A percentile compares a stretch with the other conserved stretches of the same genome.
Conservation (phyloP, 1,140 invertebrate species). For the Chlorops oryzae region DNA sequence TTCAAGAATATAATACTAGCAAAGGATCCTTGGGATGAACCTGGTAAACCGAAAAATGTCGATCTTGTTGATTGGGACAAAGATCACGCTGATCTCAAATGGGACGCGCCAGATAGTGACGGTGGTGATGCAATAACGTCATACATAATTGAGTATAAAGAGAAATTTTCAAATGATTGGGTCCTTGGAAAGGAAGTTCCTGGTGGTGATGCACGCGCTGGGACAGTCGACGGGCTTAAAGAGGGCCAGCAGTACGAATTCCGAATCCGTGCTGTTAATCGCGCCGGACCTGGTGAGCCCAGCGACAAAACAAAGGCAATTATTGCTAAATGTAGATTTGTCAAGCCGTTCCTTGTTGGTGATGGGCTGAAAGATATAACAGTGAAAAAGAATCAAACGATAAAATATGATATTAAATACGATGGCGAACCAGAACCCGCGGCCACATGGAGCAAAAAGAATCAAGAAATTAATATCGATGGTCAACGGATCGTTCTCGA, state of each 20-base stretch:
- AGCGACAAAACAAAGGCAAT: constrained; percentile 92
- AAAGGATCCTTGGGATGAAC: constrained; percentile 98
- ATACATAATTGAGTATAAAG: constrained; percentile 90
- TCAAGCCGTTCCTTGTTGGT: constrained; percentile 88
- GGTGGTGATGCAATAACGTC: constrained; percentile 91
- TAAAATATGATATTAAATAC: constrained; percentile 84
- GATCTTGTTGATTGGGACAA: constrained; percentile 95
- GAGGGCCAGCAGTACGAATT: constrained; percentile 96
- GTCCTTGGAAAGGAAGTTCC: constrained; percentile 70
- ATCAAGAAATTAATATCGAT: constrained; percentile 68
- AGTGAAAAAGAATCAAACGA: constrained; percentile 89
- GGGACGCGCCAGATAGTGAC: constrained; percentile 82
- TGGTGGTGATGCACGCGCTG: constrained; percentile 67
- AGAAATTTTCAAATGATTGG: constrained; percentile 89
- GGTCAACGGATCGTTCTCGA: constrained; percentile 73
- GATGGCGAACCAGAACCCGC: constrained; percentile 91
- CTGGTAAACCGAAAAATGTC: constrained; percentile 82
- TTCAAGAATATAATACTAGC: constrained; percentile 83
- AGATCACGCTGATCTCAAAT: constrained; percentile 89
- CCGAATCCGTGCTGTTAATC: constrained; percentile 90
- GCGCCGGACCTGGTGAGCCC: constrained; percentile 89
- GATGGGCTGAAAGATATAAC: constrained; percentile 79
- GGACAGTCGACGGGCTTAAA: constrained; percentile 82
- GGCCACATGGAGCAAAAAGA: constrained; percentile 70
- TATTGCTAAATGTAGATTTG: constrained; percentile 90